Conservation (phyloP, 1,140 invertebrate genomes). For the Rhagoletis zephyria region DNA sequence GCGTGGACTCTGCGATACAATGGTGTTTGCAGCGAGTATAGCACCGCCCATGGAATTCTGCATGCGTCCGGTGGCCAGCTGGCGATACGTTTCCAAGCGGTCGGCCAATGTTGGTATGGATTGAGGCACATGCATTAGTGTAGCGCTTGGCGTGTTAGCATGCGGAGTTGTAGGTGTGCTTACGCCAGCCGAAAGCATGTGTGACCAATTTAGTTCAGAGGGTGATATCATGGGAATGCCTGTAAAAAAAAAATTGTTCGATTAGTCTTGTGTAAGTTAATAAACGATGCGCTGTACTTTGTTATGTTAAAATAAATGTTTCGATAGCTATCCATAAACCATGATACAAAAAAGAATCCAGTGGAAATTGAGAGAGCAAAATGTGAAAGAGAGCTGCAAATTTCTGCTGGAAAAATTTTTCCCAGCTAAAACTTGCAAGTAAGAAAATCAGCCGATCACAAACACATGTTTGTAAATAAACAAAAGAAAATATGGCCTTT, state of each 20-base stretch:
- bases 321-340: too few relatives aligned
- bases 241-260: not conserved
- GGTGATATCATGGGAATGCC: conserved; percentile 76
- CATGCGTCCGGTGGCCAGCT: conserved; percentile 70
- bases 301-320: too few relatives aligned
- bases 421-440: too few relatives aligned
- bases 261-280: too few relatives aligned
- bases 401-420: too few relatives aligned
- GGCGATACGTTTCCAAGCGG: conserved; percentile 75
- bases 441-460: too few relatives aligned
- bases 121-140: conserved; percentile 70
- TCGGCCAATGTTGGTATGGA: conserved; percentile 75
- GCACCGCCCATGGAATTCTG: conserved; percentile 67
- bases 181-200: conserved; percentile 67
- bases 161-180: conserved; percentile 37
- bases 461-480: too few relatives aligned
- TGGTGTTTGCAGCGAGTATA: conserved; percentile 71
- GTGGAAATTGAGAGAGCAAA: too few relatives aligned
- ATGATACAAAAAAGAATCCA: too few relatives aligned
- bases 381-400: too few relatives aligned
- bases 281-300: not conserved
- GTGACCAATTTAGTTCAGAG: conserved; percentile 78
- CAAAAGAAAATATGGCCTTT: too few relatives aligned
- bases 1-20: conserved; percentile 74
- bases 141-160: conserved; percentile 51